Percentiles rank a stretch among this genome's conserved stretches.
Evolutionary conservation across 2,888 invertebrate species (phyloP).

Genomic region (Lasioglossum villosulum): DNA sequence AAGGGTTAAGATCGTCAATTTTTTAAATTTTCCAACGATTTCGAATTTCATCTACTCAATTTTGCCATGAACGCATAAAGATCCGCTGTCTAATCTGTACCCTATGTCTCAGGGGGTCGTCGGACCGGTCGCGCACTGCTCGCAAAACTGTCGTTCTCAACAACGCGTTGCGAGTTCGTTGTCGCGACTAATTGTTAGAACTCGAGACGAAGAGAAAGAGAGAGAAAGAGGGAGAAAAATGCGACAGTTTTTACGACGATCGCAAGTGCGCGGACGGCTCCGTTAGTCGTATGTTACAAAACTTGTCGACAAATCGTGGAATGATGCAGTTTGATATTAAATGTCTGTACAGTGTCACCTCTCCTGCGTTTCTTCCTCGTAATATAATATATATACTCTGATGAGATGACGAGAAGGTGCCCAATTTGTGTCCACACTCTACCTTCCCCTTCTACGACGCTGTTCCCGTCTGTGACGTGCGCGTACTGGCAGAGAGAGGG

Average conservation of each 20-base stretch:
- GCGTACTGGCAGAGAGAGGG: too few relatives aligned
- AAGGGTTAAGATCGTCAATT: too few relatives aligned
- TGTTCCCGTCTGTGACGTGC: too few relatives aligned
- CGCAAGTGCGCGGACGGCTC: background rate
- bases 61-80: too few relatives aligned
- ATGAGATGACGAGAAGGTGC: too few relatives aligned
- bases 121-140: background rate
- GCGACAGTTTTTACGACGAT: background rate
- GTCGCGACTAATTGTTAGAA: background rate
- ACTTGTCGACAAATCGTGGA: background rate
- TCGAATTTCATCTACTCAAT: too few relatives aligned
- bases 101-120: background rate
- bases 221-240: background rate
- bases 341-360: background rate
- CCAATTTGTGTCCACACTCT: too few relatives aligned
- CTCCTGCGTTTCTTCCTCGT: too few relatives aligned
- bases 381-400: too few relatives aligned
- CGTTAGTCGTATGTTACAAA: background rate
- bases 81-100: too few relatives aligned
- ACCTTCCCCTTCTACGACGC: too few relatives aligned
- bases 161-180: background rate
- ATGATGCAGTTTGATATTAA: slow-evolving; percentile 3
- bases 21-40: too few relatives aligned
- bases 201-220: background rate
- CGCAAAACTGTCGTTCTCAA: background rate